A percentile compares a stretch with the other conserved stretches of the same genome.
These are phyloP conservation scores for Pelusios castaneus DNA, from an alignment of 2,113 vertebrate species.

Conservation along the genomic window DNA sequence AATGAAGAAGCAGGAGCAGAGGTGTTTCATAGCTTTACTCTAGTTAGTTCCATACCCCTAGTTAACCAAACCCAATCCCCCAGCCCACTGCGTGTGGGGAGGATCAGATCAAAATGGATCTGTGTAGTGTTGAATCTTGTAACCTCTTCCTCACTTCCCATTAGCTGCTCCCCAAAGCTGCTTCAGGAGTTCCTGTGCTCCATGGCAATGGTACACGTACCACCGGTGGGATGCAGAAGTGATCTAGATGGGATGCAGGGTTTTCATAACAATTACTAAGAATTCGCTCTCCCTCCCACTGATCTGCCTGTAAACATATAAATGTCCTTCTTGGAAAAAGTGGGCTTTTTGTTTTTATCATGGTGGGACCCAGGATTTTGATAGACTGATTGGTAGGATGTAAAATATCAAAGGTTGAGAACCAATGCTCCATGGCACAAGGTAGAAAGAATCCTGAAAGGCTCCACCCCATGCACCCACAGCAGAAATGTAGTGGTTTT, in stretches of 20 bases:
- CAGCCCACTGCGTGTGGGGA: background rate
- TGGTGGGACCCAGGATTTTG: no score
- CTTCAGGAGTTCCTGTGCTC: background rate
- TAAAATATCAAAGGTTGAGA: no score
- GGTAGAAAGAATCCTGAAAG: background rate
- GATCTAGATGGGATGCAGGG: no score
- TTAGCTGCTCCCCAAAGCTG: background rate
- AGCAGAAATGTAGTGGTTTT: background rate
- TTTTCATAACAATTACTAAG: no score
- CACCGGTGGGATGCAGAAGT: no score
- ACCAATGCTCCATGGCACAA: background rate
- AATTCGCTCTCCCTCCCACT: no score
- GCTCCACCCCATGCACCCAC: background rate
- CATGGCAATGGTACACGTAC: no score
- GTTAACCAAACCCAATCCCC: background rate
- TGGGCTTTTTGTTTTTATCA: no score
- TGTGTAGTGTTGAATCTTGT: background rate
- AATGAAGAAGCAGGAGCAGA: background rate
- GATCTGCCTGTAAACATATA: no score
- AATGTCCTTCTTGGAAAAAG: no score
- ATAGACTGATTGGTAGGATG: no score
- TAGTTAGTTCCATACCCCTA: background rate
- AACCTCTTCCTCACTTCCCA: background rate
- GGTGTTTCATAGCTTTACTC: background rate
- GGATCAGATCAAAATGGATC: background rate